Percentiles rank a stretch among this genome's conserved stretches.
These are phyloP conservation scores for Esox lucius DNA, from an alignment of 2,797 vertebrate genomes.

Conservation along the genomic window DNA sequence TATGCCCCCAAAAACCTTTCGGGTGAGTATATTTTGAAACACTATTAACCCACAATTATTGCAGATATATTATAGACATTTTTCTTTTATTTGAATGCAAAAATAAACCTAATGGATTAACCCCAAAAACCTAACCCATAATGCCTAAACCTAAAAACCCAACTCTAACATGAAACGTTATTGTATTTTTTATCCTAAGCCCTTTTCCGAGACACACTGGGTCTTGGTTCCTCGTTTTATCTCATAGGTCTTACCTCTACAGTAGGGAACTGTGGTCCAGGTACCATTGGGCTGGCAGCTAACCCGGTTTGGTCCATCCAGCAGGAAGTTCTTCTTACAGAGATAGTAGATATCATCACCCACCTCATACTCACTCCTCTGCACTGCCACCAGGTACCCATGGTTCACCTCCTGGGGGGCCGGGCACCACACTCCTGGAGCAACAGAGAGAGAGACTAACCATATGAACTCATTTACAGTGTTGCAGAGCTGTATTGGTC, in stretches of 20 bases:
- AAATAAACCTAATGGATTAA: too few species aligned
- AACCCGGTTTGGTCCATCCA: constrained; percentile 80
- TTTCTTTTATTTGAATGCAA: too few species aligned
- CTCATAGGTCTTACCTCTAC: constrained; percentile 69
- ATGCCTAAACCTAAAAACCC: too few species aligned
- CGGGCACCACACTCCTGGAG: constrained; percentile 73
- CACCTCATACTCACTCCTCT: constrained; percentile 76
- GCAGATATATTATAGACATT: too few species aligned
- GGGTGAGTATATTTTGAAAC: too few species aligned
- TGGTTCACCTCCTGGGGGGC: constrained; percentile 72
- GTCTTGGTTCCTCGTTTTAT: too few species aligned
- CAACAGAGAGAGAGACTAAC: not conserved
- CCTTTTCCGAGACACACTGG: not conserved
- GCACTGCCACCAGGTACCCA: constrained; percentile 81
- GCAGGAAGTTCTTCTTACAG: constrained; percentile 78
- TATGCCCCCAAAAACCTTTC: too few species aligned
- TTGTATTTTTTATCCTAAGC: too few species aligned
- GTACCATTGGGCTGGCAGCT: constrained; percentile 75
- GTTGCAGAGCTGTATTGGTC: too few species aligned
- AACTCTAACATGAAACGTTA: too few species aligned
- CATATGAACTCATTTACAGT: not conserved
- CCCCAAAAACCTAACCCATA: too few species aligned
- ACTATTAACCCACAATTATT: too few species aligned
- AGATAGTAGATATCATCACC: constrained; percentile 81
- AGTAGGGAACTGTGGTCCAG: constrained; percentile 74